A percentile compares a stretch with the other conserved stretches of the same genome.
Evolutionary conservation across 2,113 vertebrate genomes (phyloP).

Genomic region (Galeopterus variegatus): DNA sequence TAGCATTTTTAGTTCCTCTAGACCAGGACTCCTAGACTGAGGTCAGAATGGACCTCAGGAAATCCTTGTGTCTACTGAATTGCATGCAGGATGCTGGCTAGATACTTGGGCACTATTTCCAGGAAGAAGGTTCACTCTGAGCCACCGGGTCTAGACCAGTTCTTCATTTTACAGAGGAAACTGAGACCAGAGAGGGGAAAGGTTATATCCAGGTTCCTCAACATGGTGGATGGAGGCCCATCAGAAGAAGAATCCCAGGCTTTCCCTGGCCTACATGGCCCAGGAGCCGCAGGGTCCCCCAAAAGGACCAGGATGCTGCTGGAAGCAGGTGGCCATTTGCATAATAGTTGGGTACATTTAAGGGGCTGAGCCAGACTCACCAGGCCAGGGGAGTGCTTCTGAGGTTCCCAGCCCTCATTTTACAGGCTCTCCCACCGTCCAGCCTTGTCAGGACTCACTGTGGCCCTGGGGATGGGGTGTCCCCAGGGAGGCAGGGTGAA

Average conservation of each 20-base stretch:
- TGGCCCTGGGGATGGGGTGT: neutral
- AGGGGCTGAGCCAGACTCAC: neutral
- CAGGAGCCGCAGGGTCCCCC: neutral
- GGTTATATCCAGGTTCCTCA: neutral
- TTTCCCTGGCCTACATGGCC: too few relatives aligned
- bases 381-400: neutral
- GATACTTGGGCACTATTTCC: neutral
- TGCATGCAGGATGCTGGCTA: too few relatives aligned
- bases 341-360: rapidly evolving
- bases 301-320: neutral
- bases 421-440: neutral
- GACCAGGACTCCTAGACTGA: neutral
- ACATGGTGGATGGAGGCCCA: rapidly evolving
- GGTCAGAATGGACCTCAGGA: neutral
- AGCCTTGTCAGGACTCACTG: neutral
- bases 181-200: neutral
- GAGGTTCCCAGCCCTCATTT: neutral
- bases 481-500: neutral
- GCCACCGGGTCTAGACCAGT: neutral
- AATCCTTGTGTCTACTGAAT: too few relatives aligned
- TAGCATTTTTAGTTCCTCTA: neutral
- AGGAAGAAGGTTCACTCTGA: neutral
- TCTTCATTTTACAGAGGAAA: conserved; percentile 3
- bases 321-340: neutral
- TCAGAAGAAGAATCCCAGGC: neutral